Conservation (phyloP, 1,140 invertebrate genomes). For the Pseudomyrmex gracilis region DNA sequence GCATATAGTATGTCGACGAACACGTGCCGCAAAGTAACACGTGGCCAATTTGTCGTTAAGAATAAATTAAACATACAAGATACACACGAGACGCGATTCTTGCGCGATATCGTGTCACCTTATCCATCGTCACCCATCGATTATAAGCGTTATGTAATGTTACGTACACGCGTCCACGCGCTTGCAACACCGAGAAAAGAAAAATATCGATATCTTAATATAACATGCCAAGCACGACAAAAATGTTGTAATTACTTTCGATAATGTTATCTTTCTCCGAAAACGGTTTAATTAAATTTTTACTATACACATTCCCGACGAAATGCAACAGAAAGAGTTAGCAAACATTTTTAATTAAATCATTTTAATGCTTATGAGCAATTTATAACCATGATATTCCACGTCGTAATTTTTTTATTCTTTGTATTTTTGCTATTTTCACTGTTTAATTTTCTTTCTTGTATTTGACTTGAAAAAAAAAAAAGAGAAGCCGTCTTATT, state of each 20-base stretch:
- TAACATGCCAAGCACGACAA: background rate
- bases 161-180: background rate
- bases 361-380: no score
- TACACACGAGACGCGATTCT: background rate
- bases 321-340: background rate
- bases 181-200: background rate
- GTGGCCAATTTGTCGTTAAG: constrained; percentile 32
- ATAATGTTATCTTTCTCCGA: background rate
- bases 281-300: no score
- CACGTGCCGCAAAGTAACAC: constrained; percentile 39
- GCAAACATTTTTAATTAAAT: background rate
- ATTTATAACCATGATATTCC: no score
- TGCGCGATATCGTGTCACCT: constrained; percentile 19
- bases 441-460: no score
- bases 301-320: no score
- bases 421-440: no score
- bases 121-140: constrained; percentile 24
- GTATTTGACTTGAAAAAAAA: no score
- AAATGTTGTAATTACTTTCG: background rate
- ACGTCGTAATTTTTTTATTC: no score
- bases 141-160: constrained; percentile 32
- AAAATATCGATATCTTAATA: background rate
- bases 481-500: no score
- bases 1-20: no score
- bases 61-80: background rate